phyloP scores from a whole-genome alignment of 2,797 vertebrate species.

The Geotrypetes seraphini region DNA sequence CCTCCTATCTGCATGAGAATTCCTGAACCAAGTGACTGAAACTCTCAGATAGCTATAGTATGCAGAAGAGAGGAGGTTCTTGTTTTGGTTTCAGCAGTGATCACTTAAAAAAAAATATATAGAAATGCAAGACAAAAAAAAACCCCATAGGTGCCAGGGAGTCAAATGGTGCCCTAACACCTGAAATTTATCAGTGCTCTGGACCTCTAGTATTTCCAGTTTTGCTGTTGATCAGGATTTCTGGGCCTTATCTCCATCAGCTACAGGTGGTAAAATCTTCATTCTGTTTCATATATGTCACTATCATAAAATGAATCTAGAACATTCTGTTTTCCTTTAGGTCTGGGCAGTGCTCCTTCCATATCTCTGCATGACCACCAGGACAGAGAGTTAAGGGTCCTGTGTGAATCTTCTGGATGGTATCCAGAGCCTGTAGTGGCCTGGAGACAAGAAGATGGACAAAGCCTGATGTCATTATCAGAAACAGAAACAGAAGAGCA shows the following conservation, averaged over 20 bases:
- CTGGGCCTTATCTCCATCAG: not conserved
- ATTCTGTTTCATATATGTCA: no score
- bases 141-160: not conserved
- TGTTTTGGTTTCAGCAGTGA: no score
- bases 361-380: slow-evolving; percentile 15
- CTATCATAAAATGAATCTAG: not conserved
- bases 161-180: no score
- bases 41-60: no score
- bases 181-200: no score
- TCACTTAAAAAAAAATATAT: no score
- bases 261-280: not conserved
- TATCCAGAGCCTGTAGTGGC: slow-evolving; percentile 27
- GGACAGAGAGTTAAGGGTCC: slow-evolving; percentile 5
- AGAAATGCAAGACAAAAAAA: no score
- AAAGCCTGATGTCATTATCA: not conserved
- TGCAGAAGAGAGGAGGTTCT: no score
- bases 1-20: not conserved
- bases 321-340: not conserved
- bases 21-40: no score
- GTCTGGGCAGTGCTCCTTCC: no score
- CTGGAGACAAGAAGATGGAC: slow-evolving; percentile 17
- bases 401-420: slow-evolving; percentile 29
- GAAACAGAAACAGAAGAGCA: slow-evolving; percentile 1
- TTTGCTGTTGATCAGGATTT: not conserved
- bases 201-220: no score